These are phyloP conservation scores for Enteromius trimaculatus DNA, from an alignment of 2,797 vertebrate genomes.

Conservation along the genomic window DNA sequence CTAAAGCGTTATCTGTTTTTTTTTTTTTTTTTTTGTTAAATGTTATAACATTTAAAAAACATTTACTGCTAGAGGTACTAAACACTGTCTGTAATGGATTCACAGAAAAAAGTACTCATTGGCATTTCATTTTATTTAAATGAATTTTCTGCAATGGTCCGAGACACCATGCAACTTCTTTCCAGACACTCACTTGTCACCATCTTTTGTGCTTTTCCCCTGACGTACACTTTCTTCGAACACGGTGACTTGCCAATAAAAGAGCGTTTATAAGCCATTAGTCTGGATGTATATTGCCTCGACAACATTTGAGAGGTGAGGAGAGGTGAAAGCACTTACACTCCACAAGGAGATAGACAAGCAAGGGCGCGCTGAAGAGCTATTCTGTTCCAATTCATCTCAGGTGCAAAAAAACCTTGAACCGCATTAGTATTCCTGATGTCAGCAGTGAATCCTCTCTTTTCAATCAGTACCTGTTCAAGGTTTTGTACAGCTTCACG, in stretches of 20 bases:
- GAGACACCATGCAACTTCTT: neutral
- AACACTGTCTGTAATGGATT: neutral
- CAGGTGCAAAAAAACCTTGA: conserved; percentile 44
- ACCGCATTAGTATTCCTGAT: conserved; percentile 59
- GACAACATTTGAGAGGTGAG: conserved; percentile 48
- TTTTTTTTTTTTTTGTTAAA: neutral
- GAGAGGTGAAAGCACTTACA: conserved; percentile 52
- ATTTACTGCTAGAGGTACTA: neutral
- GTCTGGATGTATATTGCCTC: conserved; percentile 50
- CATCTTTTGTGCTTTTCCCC: neutral
- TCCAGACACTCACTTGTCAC: neutral
- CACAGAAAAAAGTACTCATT: neutral
- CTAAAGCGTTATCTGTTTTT: neutral
- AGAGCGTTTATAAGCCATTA: conserved; percentile 55
- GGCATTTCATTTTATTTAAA: neutral
- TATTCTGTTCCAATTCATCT: conserved; percentile 51
- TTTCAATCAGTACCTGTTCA: conserved; percentile 56
- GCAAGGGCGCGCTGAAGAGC: conserved; percentile 40
- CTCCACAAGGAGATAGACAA: conserved; percentile 42
- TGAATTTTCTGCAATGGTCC: neutral
- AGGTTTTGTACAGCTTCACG: conserved; percentile 56
- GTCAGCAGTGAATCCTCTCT: conserved; percentile 37
- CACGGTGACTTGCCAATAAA: conserved; percentile 24
- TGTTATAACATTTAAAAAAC: neutral
- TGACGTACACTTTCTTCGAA: neutral